Evolutionary conservation across 53 echinoderm and acorn worm species (phyloP).

Genomic region (Mesocentrotus franciscanus): DNA sequence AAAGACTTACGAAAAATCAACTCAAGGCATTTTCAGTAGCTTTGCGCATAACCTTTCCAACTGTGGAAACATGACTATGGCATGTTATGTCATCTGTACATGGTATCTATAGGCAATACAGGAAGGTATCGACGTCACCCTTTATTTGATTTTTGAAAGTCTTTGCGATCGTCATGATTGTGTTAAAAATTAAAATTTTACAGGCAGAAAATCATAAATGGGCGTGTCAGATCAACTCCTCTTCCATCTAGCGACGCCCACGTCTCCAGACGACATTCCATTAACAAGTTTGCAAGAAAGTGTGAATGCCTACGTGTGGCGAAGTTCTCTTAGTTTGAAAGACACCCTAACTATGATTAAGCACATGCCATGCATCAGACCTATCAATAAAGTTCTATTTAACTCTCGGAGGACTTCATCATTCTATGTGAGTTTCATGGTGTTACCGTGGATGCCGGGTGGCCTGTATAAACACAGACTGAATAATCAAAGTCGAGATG

Average conservation of each 20-base stretch:
- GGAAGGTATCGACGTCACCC: too few relatives aligned
- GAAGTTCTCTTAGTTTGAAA: neutral
- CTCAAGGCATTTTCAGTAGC: too few relatives aligned
- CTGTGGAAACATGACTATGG: too few relatives aligned
- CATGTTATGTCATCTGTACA: too few relatives aligned
- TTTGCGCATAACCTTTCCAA: too few relatives aligned
- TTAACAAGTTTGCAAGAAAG: neutral
- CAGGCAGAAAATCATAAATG: too few relatives aligned
- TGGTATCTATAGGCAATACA: too few relatives aligned
- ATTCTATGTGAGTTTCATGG: constrained; percentile 13
- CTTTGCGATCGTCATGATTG: too few relatives aligned
- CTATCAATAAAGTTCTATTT: constrained; percentile 10
- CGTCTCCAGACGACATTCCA: neutral
- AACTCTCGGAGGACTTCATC: neutral
- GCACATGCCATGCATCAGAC: neutral
- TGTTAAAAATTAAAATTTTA: too few relatives aligned
- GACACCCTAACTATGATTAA: neutral
- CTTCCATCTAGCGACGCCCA: neutral
- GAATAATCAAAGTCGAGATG: neutral
- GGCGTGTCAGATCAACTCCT: too few relatives aligned
- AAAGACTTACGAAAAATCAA: too few relatives aligned
- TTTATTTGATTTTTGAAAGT: too few relatives aligned
- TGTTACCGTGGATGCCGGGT: neutral
- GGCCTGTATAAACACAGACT: constrained; percentile 11
- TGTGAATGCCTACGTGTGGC: neutral